Percentiles rank a stretch among this genome's conserved stretches.
Evolutionary conservation across 2,797 vertebrate genomes (phyloP).

Genomic region (Epinephelus awoara): DNA sequence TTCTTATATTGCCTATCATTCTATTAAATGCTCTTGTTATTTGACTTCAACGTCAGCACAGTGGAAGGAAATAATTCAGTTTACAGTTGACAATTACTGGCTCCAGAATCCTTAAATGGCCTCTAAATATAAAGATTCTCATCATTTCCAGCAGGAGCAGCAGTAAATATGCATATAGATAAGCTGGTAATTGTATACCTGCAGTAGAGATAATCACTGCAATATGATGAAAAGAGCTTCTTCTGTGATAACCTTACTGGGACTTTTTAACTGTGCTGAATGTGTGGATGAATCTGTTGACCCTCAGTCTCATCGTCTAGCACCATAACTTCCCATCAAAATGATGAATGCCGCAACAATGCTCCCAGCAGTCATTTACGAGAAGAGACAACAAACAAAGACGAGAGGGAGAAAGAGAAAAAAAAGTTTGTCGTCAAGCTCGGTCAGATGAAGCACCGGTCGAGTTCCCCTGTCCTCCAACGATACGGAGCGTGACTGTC

Average conservation of each 20-base stretch:
- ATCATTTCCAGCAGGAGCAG: slow-evolving; percentile 5
- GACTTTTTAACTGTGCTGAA: slow-evolving; percentile 20
- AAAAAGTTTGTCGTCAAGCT: background rate
- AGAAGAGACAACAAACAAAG: slow-evolving; percentile 17
- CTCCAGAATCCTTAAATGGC: slow-evolving; percentile 19
- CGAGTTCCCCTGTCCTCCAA: slow-evolving; percentile 46
- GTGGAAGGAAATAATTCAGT: slow-evolving; percentile 26
- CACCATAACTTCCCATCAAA: slow-evolving; percentile 49
- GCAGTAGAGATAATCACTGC: slow-evolving; percentile 6
- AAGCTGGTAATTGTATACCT: slow-evolving; percentile 20
- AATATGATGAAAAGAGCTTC: slow-evolving; percentile 5
- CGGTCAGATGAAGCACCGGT: slow-evolving; percentile 14
- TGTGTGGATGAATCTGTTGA: slow-evolving; percentile 27
- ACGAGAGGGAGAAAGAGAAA: background rate
- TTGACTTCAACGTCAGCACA: slow-evolving; percentile 1
- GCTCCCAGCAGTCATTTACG: slow-evolving; percentile 46
- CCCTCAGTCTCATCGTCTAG: slow-evolving; percentile 14
- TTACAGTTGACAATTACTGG: slow-evolving; percentile 7
- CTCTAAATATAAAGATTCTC: slow-evolving; percentile 13
- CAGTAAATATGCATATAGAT: slow-evolving; percentile 23
- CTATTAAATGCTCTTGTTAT: slow-evolving; percentile 34
- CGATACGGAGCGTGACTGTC: slow-evolving; percentile 51
- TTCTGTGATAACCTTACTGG: background rate
- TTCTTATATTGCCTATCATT: slow-evolving; percentile 29
- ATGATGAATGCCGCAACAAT: slow-evolving; percentile 60